Percentiles rank a stretch among this genome's conserved stretches.
Evolutionary conservation across 1,140 invertebrate species (phyloP).

Genomic region (Cherax quadricarinatus): DNA sequence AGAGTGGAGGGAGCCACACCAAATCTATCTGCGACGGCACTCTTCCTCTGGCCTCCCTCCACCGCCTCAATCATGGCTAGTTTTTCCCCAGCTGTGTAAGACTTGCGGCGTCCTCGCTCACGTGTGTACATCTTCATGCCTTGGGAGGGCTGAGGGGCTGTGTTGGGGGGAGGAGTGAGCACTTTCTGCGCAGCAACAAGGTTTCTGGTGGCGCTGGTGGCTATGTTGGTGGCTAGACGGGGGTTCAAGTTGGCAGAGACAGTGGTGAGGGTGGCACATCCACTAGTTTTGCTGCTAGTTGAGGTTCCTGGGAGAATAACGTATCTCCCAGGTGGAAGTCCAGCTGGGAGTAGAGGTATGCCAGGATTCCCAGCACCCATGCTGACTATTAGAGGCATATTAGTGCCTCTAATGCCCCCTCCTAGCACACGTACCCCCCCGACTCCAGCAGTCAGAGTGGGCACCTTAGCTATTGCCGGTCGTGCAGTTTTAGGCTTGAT

Average conservation of each 20-base stretch:
- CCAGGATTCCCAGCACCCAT: constrained; percentile 64
- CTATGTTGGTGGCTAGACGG: constrained; percentile 41
- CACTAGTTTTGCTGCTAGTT: constrained; percentile 42
- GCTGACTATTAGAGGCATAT: constrained; percentile 71
- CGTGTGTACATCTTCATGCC: constrained; percentile 60
- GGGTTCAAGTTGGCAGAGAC: constrained; percentile 50
- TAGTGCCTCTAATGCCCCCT: constrained; percentile 47
- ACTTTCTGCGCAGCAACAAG: constrained; percentile 53
- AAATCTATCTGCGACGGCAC: constrained; percentile 69
- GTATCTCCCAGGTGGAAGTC: constrained; percentile 71
- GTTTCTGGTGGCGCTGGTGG: constrained; percentile 31
- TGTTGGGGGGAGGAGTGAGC: constrained; percentile 1
- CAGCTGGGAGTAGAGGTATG: constrained; percentile 70
- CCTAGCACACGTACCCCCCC: constrained; percentile 50
- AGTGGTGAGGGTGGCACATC: constrained; percentile 66
- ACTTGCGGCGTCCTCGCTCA: constrained; percentile 60
- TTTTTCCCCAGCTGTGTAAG: constrained; percentile 67
- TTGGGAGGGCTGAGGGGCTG: constrained; percentile 21
- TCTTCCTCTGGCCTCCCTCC: constrained; percentile 71
- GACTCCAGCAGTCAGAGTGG: constrained; percentile 26
- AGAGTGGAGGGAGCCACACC: constrained; percentile 73
- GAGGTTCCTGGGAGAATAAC: constrained; percentile 71
- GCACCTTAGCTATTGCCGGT: constrained; percentile 48
- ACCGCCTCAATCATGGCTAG: constrained; percentile 73
- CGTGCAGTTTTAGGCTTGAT: constrained; percentile 26